Base-by-base conservation (phyloP, 2,888 invertebrate species). In the Elegia similella region DNA sequence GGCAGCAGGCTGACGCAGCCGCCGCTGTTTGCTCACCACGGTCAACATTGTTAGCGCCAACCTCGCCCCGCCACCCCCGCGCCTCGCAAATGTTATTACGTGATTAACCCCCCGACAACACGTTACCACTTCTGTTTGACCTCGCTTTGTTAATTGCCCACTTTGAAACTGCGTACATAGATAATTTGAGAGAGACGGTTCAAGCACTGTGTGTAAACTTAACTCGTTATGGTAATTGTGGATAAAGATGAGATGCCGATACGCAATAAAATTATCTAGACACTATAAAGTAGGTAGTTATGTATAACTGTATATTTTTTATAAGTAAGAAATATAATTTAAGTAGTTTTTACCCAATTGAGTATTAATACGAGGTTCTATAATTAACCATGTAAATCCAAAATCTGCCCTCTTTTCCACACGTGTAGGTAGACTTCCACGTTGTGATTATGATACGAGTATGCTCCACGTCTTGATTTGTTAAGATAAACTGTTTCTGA, bases 41-140 rank as follows among this genome's bases (percentile, higher is more conserved):
- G 89, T 90, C 90, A 90, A 91, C 90, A 91, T 91, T 88, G 90
- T 91, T 91, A 91, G 88, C 75, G 63, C 67, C 62, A 56, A 54
- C 59, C 60, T 48, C 62, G 16, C 52, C 65, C 62, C 61, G 42
- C 42, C 32, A 52, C 55, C 48, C 42, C 43, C 55, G 43, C 62
- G 55, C 53, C 57, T 64, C 65, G 72, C 81, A 82, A 87, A 87
- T 84, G 86, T 84, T 86, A 87, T 88, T 85, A 88, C 81, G 84
- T 86, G 86, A 87, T 88, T 86, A 82, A 76, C 78, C 76, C 80
- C 69, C 72, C 70, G 66, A 76, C 76, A 75, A 83, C 86, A 84
- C 82, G 80, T 83, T 80, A 75, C 70, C 68, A 74, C 73, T 73
- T 68, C 73, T 82, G 78, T 84, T 85, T 83, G 76, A 73, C 78